A percentile compares a stretch with the other conserved stretches of the same genome.
Conservation (phyloP, 2,888 invertebrate species). For the Troides oblongomaculatus region DNA sequence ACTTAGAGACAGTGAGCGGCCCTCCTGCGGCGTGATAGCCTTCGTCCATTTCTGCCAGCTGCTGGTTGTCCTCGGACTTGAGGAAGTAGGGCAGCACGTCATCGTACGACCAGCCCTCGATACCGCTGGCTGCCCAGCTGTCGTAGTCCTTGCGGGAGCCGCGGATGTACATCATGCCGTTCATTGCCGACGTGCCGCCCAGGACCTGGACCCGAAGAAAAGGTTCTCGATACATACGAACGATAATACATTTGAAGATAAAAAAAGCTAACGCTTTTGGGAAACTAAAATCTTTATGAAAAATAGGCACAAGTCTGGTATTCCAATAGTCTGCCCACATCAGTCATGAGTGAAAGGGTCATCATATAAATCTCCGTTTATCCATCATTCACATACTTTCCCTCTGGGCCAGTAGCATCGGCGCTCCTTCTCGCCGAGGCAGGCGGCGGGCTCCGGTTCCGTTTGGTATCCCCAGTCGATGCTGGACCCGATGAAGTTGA, state of each 20-base stretch:
- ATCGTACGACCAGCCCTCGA: conserved; percentile 93
- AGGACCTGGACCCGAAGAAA: conserved; percentile 79
- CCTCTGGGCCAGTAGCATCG: conserved; percentile 93
- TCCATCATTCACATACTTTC: conserved; percentile 75
- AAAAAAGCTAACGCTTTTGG: too few species aligned
- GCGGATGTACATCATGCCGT: conserved; percentile 97
- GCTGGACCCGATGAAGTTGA: conserved; percentile 91
- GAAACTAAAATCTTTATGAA: too few species aligned
- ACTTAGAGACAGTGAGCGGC: conserved; percentile 87
- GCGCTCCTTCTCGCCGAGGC: conserved; percentile 84
- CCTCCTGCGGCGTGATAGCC: conserved; percentile 90
- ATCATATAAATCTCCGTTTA: too few species aligned
- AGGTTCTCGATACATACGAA: too few species aligned
- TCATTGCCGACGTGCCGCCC: conserved; percentile 95
- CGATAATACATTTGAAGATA: too few species aligned
- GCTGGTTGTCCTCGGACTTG: conserved; percentile 90
- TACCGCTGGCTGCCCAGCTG: conserved; percentile 91
- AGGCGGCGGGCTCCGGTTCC: conserved; percentile 89
- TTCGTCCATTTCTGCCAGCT: conserved; percentile 84
- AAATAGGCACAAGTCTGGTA: too few species aligned
- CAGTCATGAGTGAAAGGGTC: too few species aligned
- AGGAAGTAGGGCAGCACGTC: conserved; percentile 94
- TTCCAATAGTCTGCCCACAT: too few species aligned
- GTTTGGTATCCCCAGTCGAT: conserved; percentile 94
- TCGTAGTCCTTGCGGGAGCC: conserved; percentile 94